Conservation (phyloP, 2,888 invertebrate species). For the Rhopalosiphum nymphaeae region DNA sequence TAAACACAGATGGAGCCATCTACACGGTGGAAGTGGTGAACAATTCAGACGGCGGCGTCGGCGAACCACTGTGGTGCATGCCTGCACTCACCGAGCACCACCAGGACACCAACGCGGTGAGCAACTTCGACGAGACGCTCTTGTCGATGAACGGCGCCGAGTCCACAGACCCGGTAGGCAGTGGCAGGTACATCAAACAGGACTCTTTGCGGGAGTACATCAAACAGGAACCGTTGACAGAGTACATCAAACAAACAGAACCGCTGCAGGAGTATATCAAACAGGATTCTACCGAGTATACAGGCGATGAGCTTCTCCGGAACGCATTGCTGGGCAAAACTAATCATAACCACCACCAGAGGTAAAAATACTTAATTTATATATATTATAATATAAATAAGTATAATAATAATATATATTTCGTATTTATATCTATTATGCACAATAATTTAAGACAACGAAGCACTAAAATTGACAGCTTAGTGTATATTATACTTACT, state of each 20-base stretch:
- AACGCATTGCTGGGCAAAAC: constrained; percentile 88
- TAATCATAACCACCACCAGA: constrained; percentile 62
- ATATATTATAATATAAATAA: background rate
- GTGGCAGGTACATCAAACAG: constrained; percentile 45
- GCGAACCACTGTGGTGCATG: constrained; percentile 67
- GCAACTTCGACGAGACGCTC: constrained; percentile 57
- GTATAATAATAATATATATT: background rate
- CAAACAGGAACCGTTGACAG: constrained; percentile 49
- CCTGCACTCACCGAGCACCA: constrained; percentile 64
- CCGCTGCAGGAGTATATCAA: constrained; percentile 47
- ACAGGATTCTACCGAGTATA: constrained; percentile 60
- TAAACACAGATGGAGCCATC: constrained; percentile 84
- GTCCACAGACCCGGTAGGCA: background rate
- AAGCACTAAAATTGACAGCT: background rate
- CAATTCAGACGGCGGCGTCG: constrained; percentile 72
- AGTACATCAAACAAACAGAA: constrained; percentile 40
- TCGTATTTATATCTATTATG: background rate
- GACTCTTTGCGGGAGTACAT: constrained; percentile 44
- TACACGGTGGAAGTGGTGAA: constrained; percentile 90
- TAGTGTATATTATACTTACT: background rate
- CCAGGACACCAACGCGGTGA: constrained; percentile 53
- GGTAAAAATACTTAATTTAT: constrained; percentile 4
- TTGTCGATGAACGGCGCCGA: constrained; percentile 55
- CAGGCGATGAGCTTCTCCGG: constrained; percentile 82
- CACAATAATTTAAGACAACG: background rate